A percentile compares a stretch with the other conserved stretches of the same genome.
Conservation (phyloP, 2,888 invertebrate species). For the Lycaena phlaeas region DNA sequence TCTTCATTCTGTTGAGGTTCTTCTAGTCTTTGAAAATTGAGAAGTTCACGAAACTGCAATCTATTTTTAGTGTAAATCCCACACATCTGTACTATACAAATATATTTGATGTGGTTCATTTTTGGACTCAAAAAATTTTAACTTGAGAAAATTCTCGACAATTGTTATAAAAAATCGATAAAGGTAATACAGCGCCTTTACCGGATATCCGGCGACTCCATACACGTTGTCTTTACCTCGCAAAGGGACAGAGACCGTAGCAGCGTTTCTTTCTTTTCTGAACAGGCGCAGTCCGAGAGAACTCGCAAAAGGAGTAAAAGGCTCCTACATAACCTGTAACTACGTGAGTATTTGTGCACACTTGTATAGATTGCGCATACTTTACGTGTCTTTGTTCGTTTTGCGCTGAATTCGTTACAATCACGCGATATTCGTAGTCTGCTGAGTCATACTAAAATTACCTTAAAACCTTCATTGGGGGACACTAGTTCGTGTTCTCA, state of each 20-base stretch:
- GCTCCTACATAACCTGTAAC: conserved; percentile 74
- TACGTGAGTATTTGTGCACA: conserved; percentile 63
- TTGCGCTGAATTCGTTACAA: conserved; percentile 26
- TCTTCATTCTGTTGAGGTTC: too few species aligned
- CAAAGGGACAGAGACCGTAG: conserved; percentile 63
- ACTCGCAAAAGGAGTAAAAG: conserved; percentile 73
- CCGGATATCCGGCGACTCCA: conserved; percentile 68
- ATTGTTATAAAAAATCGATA: too few species aligned
- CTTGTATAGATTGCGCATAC: conserved; percentile 32
- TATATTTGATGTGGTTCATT: too few species aligned
- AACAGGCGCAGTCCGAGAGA: conserved; percentile 71
- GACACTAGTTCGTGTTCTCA: conserved; percentile 15
- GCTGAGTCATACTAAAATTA: conserved; percentile 33
- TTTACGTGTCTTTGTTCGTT: conserved; percentile 24
- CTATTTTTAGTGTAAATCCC: too few species aligned
- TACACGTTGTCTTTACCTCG: conserved; percentile 65
- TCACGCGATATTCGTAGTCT: conserved; percentile 24
- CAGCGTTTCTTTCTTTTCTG: conserved; percentile 70
- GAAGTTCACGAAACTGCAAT: too few species aligned
- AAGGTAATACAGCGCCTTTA: too few species aligned
- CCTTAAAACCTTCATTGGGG: conserved; percentile 19
- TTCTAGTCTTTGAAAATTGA: too few species aligned
- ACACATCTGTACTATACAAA: too few species aligned
- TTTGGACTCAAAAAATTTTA: too few species aligned
- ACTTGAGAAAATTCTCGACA: too few species aligned